Percentiles rank a stretch among this genome's conserved stretches.
Conservation (phyloP, 2,797 vertebrate genomes). For the Mormyrops attenuatus region DNA sequence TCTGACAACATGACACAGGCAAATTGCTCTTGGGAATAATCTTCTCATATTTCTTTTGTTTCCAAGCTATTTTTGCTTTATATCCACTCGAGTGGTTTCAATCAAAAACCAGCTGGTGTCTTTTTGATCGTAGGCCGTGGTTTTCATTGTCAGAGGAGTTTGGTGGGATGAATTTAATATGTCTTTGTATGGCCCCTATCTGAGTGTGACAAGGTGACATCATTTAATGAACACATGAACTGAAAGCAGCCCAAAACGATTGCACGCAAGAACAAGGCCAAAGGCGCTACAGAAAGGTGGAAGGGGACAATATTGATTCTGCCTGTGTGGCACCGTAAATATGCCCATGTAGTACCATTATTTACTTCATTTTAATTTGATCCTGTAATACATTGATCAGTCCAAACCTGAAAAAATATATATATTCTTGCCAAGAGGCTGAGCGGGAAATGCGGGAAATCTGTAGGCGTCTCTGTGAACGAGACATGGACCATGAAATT, state of each 20-base stretch:
- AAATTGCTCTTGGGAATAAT: not conserved
- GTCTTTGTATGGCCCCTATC: not conserved
- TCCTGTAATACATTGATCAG: not conserved
- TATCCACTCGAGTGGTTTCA: not conserved
- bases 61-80: not conserved
- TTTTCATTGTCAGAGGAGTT: not conserved
- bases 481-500: not conserved
- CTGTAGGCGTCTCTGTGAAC: not conserved
- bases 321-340: not conserved
- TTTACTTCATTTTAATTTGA: not conserved
- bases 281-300: not conserved
- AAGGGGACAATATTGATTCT: not conserved
- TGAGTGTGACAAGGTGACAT: not conserved
- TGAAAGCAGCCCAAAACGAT: not conserved
- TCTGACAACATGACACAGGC: not conserved
- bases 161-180: not conserved
- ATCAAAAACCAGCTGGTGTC: not conserved
- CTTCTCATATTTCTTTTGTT: not conserved
- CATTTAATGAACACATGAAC: not conserved
- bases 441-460: not conserved
- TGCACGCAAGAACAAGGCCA: not conserved
- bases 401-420: not conserved
- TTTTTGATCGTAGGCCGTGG: not conserved
- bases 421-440: not conserved
- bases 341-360: not conserved